A percentile compares a stretch with the other conserved stretches of the same genome.
phyloP scores from a whole-genome alignment of 2,888 invertebrate genomes.

The Arge pagana region DNA sequence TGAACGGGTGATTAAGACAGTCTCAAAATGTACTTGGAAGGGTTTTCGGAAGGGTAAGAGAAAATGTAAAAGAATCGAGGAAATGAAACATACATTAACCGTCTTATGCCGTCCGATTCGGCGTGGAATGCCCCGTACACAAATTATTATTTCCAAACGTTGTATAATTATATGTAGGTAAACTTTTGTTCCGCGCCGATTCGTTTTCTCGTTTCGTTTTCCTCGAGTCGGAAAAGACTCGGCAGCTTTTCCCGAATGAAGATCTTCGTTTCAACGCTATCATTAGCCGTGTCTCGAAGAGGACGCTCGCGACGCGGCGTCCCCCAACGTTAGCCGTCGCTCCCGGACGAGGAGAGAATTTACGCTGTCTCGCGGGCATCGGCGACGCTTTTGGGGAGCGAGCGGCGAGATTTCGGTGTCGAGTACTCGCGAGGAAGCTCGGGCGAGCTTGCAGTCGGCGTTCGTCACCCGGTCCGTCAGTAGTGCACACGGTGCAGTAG shows the following conservation, averaged over 20 bases:
- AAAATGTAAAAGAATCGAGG: no score
- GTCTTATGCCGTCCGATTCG: no score
- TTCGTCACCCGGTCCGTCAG: slow-evolving; percentile 10
- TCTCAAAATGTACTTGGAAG: no score
- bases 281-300: slow-evolving; percentile 5
- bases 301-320: neutral
- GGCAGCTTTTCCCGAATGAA: neutral
- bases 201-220: neutral
- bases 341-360: slow-evolving; percentile 3
- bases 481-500: slow-evolving; percentile 9
- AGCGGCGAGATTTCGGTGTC: slow-evolving; percentile 1
- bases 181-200: no score
- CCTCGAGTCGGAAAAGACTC: neutral
- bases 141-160: no score
- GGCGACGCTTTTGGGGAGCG: slow-evolving; percentile 6
- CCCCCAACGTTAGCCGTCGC: neutral
- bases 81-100: no score
- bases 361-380: neutral
- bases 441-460: slow-evolving; percentile 17
- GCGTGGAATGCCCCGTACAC: no score
- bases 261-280: slow-evolving; percentile 8
- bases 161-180: no score
- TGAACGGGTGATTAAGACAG: no score
- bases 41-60: no score
- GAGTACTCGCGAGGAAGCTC: neutral